These are phyloP conservation scores for Chelonus insularis DNA, from an alignment of 1,140 invertebrate genomes.

Conservation along the genomic window DNA sequence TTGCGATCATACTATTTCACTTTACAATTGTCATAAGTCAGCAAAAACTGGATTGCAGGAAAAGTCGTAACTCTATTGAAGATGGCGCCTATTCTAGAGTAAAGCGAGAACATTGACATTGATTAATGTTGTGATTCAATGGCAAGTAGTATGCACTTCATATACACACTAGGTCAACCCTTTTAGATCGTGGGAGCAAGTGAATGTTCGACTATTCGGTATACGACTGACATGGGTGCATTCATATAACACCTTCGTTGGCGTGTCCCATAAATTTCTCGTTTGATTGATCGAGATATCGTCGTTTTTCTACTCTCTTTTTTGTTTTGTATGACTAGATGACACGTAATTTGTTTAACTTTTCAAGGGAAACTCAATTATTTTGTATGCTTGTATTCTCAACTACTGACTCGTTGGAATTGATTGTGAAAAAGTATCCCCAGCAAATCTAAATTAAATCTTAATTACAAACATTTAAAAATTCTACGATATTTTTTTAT, in stretches of 20 bases:
- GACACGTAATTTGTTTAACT: too few species aligned
- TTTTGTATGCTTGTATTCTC: too few species aligned
- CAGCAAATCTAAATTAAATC: too few species aligned
- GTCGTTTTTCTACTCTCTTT: too few species aligned
- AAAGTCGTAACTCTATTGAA: constrained; percentile 28
- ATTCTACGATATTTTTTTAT: too few species aligned
- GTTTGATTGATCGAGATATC: constrained; percentile 32
- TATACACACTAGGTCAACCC: not conserved
- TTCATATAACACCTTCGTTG: constrained; percentile 24
- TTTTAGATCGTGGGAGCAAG: not conserved
- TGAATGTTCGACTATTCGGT: constrained; percentile 15
- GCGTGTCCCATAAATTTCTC: constrained; percentile 26
- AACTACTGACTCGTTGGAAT: too few species aligned
- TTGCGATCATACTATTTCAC: constrained; percentile 1
- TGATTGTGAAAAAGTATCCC: too few species aligned
- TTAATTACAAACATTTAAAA: too few species aligned
- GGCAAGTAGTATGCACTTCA: constrained; percentile 19
- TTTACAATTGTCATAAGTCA: constrained; percentile 25
- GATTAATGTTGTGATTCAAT: constrained; percentile 43
- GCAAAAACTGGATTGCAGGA: constrained; percentile 22
- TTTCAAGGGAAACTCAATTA: too few species aligned
- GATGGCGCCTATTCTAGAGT: constrained; percentile 19
- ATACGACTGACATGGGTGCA: not conserved
- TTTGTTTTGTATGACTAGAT: too few species aligned
- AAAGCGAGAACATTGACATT: constrained; percentile 32